Conservation (phyloP, 2,888 invertebrate species). For the Scaptomyza caliginosa region DNA sequence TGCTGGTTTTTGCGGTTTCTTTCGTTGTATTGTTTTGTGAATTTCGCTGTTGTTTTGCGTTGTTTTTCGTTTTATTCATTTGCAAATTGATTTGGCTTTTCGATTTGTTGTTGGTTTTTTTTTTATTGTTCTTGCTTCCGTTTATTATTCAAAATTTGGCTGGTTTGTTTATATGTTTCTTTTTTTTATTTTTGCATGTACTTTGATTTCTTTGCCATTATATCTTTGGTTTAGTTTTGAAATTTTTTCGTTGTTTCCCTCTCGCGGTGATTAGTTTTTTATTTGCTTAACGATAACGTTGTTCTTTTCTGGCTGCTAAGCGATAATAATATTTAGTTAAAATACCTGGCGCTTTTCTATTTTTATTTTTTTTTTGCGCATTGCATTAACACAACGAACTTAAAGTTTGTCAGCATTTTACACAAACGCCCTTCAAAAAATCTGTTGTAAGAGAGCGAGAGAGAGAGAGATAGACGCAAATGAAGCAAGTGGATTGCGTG, state of each 20-base stretch:
- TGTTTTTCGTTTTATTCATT: slow-evolving; percentile 57
- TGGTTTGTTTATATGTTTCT: slow-evolving; percentile 12
- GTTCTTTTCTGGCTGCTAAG: slow-evolving; percentile 19
- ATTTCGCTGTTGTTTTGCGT: slow-evolving; percentile 38
- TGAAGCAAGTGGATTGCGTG: slow-evolving; percentile 60
- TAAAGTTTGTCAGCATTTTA: slow-evolving; percentile 19
- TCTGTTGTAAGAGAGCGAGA: slow-evolving; percentile 20
- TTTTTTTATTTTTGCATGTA: slow-evolving; percentile 21
- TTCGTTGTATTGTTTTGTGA: slow-evolving; percentile 26
- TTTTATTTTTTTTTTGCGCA: slow-evolving; percentile 41
- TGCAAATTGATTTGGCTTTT: slow-evolving; percentile 72
- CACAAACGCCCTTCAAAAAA: slow-evolving; percentile 58
- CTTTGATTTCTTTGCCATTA: slow-evolving; percentile 67
- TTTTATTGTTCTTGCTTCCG: slow-evolving; percentile 53
- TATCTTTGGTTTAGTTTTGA: slow-evolving; percentile 73
- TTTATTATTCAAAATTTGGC: slow-evolving; percentile 20
- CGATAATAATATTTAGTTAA: slow-evolving; percentile 29
- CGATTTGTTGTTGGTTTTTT: slow-evolving; percentile 39
- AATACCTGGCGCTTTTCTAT: slow-evolving; percentile 16
- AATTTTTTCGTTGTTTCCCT: slow-evolving; percentile 40
- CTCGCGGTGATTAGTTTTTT: slow-evolving; percentile 44
- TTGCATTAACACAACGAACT: slow-evolving; percentile 25
- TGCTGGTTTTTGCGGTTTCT: slow-evolving; percentile 33
- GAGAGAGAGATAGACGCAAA: slow-evolving; percentile 34
- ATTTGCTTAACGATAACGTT: slow-evolving; percentile 38